Conservation (phyloP, 2,113 vertebrate species). For the Struthio camelus region DNA sequence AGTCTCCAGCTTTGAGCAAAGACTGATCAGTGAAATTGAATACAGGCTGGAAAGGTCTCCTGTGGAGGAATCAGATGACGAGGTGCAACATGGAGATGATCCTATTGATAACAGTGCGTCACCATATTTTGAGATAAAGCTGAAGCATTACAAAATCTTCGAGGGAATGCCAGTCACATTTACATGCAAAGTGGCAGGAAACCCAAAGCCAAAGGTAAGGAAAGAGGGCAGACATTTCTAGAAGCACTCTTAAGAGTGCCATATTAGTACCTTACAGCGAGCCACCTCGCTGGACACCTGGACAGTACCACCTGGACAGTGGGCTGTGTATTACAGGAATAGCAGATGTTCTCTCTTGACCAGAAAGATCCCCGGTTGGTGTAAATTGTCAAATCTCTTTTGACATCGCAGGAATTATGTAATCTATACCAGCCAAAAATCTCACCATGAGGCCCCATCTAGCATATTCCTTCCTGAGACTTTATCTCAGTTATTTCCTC, state of each 20-base stretch:
- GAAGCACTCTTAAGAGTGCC: background rate
- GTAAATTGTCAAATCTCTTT: background rate
- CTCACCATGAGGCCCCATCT: background rate
- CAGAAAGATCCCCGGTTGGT: background rate
- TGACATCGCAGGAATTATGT: background rate
- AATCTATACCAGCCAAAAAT: background rate
- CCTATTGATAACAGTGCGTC: slow-evolving; percentile 69
- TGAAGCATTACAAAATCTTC: slow-evolving; percentile 96
- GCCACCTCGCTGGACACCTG: too few relatives aligned
- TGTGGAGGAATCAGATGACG: slow-evolving; percentile 92
- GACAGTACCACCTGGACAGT: too few relatives aligned
- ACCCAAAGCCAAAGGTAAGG: slow-evolving; percentile 93
- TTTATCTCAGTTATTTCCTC: background rate
- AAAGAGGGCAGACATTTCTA: background rate
- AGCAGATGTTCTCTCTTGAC: background rate
- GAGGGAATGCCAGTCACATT: slow-evolving; percentile 97
- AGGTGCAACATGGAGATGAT: slow-evolving; percentile 83
- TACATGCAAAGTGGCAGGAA: slow-evolving; percentile 89
- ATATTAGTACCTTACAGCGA: background rate
- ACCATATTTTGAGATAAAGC: slow-evolving; percentile 87
- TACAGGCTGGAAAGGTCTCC: slow-evolving; percentile 94
- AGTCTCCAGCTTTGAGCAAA: slow-evolving; percentile 98
- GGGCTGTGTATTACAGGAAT: background rate
- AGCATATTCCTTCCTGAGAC: background rate
- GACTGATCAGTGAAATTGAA: slow-evolving; percentile 97